A percentile compares a stretch with the other conserved stretches of the same genome.
phyloP scores from a whole-genome alignment of 2,888 invertebrate genomes.

The Leptinotarsa rubiginosa region DNA sequence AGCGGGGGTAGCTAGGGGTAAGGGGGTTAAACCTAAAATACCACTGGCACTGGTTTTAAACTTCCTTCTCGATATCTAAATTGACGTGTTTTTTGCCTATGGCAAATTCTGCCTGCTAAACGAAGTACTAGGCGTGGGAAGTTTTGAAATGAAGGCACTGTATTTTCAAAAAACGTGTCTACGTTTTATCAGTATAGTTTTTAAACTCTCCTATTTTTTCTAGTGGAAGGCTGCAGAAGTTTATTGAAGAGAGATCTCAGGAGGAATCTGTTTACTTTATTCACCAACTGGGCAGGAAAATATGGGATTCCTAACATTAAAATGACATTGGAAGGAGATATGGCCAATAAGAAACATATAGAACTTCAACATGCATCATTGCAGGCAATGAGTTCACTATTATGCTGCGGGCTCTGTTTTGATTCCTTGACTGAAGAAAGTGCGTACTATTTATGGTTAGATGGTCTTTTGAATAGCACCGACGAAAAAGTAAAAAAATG shows the following conservation, averaged over 20 bases:
- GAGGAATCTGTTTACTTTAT: constrained; percentile 88
- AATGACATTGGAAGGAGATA: constrained; percentile 49
- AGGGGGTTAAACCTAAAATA: no score
- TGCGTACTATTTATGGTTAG: constrained; percentile 93
- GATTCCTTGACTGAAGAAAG: constrained; percentile 92
- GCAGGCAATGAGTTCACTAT: constrained; percentile 94
- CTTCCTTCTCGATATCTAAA: no score
- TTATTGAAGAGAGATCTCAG: constrained; percentile 89
- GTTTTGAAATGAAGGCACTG: no score
- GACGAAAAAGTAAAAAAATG: constrained; percentile 80
- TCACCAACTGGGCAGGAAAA: constrained; percentile 94
- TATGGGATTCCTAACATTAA: constrained; percentile 77
- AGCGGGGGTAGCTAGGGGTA: no score
- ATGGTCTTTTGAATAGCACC: constrained; percentile 87
- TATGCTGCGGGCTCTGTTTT: constrained; percentile 97
- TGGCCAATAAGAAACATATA: constrained; percentile 60
- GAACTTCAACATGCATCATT: constrained; percentile 69
- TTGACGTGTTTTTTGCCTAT: no score
- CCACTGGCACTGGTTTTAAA: no score
- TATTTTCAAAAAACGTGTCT: background rate
- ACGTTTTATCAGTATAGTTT: background rate
- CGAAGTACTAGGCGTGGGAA: no score
- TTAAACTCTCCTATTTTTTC: constrained; percentile 50
- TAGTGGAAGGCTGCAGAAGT: constrained; percentile 89
- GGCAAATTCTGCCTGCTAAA: no score